A percentile compares a stretch with the other conserved stretches of the same genome.
These are phyloP conservation scores for Catocala nupta DNA, from an alignment of 2,888 invertebrate genomes.

Conservation along the genomic window DNA sequence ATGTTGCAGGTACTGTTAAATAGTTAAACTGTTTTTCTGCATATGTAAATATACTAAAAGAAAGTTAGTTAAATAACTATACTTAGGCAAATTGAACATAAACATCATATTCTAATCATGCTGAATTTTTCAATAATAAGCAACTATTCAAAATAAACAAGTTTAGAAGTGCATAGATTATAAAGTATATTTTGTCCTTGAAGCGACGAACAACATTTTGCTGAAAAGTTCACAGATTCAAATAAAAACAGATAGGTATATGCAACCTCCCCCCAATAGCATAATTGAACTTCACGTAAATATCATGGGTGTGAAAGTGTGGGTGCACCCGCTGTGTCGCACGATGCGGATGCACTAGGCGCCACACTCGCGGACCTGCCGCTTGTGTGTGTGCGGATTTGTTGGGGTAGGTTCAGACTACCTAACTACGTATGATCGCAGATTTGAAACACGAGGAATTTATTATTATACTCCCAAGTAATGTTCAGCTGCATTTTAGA, in stretches of 20 bases:
- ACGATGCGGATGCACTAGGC: constrained; percentile 46
- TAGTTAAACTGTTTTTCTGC: too few relatives aligned
- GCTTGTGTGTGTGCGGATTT: constrained; percentile 60
- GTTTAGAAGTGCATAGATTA: constrained; percentile 7
- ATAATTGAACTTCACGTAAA: constrained; percentile 72
- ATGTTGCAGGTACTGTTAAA: too few relatives aligned
- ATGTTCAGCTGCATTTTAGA: constrained; percentile 16
- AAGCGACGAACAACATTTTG: constrained; percentile 25
- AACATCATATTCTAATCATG: too few relatives aligned
- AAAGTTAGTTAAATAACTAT: too few relatives aligned
- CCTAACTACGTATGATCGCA: constrained; percentile 24
- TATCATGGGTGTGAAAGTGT: constrained; percentile 52
- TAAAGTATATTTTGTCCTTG: constrained; percentile 35
- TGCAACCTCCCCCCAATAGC: constrained; percentile 59
- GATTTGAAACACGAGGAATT: constrained; percentile 39
- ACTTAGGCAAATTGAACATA: too few relatives aligned
- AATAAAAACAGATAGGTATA: constrained; percentile 32
- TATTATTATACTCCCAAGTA: constrained; percentile 25
- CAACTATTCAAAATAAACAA: constrained; percentile 8
- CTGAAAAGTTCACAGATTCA: constrained; percentile 42
- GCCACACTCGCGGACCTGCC: constrained; percentile 55
- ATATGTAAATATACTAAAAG: too few relatives aligned
- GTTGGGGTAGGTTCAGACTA: constrained; percentile 70
- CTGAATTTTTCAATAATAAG: background rate
- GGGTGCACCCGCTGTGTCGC: constrained; percentile 42